Percentiles rank a stretch among this genome's conserved stretches.
Conservation (phyloP, 2,888 invertebrate genomes). For the Cerastis leucographa region DNA sequence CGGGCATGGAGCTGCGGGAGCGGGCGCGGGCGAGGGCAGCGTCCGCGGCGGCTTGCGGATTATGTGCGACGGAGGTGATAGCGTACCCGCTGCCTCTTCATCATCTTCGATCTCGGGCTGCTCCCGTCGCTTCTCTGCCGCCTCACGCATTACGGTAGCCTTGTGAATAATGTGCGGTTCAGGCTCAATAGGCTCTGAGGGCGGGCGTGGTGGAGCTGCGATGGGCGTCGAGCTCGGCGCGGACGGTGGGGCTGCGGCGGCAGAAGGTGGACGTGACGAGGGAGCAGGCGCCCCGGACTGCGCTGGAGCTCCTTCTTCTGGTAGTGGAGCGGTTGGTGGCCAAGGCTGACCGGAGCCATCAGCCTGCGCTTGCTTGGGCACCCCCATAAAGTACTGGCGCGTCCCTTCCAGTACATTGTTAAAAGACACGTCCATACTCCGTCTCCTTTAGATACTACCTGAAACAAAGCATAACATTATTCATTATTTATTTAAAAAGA, state of each 20-base stretch:
- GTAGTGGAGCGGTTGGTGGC: slow-evolving; percentile 79
- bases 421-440: slow-evolving; percentile 93
- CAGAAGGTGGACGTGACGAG: slow-evolving; percentile 88
- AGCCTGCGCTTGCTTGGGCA: slow-evolving; percentile 91
- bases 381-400: slow-evolving; percentile 95
- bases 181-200: slow-evolving; percentile 88
- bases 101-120: slow-evolving; percentile 87
- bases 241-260: slow-evolving; percentile 86
- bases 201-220: slow-evolving; percentile 85
- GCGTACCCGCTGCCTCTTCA: slow-evolving; percentile 81
- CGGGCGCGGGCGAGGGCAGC: slow-evolving; percentile 84
- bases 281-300: slow-evolving; percentile 86
- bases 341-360: slow-evolving; percentile 83
- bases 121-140: slow-evolving; percentile 87
- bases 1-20: slow-evolving; percentile 80
- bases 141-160: slow-evolving; percentile 89
- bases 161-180: slow-evolving; percentile 90
- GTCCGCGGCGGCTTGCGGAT: slow-evolving; percentile 85
- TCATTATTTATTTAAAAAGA: slow-evolving; percentile 3
- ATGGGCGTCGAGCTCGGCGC: slow-evolving; percentile 77
- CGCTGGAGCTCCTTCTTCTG: slow-evolving; percentile 85
- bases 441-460: slow-evolving; percentile 79
- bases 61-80: slow-evolving; percentile 88
- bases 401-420: slow-evolving; percentile 96
- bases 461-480: slow-evolving; percentile 66